A percentile compares a stretch with the other conserved stretches of the same genome.
Conservation (phyloP, 2,888 invertebrate species). For the Charanyca ferruginea region DNA sequence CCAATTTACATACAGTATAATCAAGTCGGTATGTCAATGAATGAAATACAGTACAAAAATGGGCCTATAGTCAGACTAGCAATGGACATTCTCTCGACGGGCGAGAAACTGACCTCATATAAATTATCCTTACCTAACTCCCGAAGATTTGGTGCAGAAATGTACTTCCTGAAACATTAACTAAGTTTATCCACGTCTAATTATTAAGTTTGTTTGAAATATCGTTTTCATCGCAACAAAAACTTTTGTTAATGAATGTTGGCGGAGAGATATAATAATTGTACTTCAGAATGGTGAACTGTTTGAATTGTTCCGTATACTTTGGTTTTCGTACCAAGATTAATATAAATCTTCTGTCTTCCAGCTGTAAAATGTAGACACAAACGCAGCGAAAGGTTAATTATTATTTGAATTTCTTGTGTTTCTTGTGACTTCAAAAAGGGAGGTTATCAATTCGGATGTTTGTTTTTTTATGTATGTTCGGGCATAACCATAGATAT, state of each 20-base stretch:
- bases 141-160: constrained; percentile 46
- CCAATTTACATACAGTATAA: no score
- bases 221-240: constrained; percentile 63
- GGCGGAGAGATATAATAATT: constrained; percentile 60
- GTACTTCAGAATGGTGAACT: constrained; percentile 51
- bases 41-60: no score
- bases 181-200: constrained; percentile 60
- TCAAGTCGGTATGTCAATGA: no score
- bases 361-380: constrained; percentile 31
- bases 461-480: no score
- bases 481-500: no score
- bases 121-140: constrained; percentile 18
- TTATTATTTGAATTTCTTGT: constrained; percentile 27
- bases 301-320: constrained; percentile 51
- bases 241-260: constrained; percentile 67
- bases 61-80: no score
- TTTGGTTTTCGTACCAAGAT: constrained; percentile 53
- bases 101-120: not conserved
- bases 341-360: constrained; percentile 53
- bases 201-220: constrained; percentile 67
- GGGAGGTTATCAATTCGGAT: no score
- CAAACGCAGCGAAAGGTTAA: constrained; percentile 16
- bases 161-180: constrained; percentile 51
- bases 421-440: no score
- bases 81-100: not conserved